Evolutionary conservation across 2,888 invertebrate genomes (phyloP).

Genomic region (Tenthredo livida): DNA sequence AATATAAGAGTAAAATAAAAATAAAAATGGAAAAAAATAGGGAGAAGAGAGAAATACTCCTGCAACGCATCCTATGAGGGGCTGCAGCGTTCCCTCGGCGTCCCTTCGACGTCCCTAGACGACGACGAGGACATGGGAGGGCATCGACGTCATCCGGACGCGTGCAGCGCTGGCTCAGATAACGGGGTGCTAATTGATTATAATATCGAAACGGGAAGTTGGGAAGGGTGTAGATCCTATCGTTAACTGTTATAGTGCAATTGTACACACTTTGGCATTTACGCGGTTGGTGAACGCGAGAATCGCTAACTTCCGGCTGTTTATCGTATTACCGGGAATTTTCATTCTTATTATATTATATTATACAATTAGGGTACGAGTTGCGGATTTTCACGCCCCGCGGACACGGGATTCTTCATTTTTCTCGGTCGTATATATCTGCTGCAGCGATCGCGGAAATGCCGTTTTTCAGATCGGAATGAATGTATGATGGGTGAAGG

Average conservation of each 20-base stretch:
- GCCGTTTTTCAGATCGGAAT: background rate
- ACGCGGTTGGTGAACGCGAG: slow-evolving; percentile 31
- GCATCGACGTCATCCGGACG: slow-evolving; percentile 56
- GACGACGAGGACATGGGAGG: background rate
- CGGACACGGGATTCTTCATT: background rate
- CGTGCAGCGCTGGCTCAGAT: slow-evolving; percentile 71
- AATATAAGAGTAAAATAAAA: slow-evolving; percentile 22
- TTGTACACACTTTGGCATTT: background rate
- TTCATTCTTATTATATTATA: background rate
- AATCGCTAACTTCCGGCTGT: slow-evolving; percentile 29
- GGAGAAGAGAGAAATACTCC: background rate
- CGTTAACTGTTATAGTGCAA: background rate
- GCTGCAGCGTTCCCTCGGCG: background rate
- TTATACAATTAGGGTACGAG: background rate
- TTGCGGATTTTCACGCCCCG: slow-evolving; percentile 7
- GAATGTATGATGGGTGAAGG: background rate
- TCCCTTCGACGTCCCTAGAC: background rate
- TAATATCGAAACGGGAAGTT: slow-evolving; percentile 64
- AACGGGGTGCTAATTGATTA: slow-evolving; percentile 77
- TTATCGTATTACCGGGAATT: background rate
- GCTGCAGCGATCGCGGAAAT: background rate
- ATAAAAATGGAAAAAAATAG: background rate
- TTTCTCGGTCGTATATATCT: background rate
- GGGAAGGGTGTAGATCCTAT: slow-evolving; percentile 27
- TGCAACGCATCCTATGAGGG: background rate